Percentiles rank a stretch among this genome's conserved stretches.
phyloP scores from a whole-genome alignment of 2,113 vertebrate genomes.

The Archocentrus centrarchus region DNA sequence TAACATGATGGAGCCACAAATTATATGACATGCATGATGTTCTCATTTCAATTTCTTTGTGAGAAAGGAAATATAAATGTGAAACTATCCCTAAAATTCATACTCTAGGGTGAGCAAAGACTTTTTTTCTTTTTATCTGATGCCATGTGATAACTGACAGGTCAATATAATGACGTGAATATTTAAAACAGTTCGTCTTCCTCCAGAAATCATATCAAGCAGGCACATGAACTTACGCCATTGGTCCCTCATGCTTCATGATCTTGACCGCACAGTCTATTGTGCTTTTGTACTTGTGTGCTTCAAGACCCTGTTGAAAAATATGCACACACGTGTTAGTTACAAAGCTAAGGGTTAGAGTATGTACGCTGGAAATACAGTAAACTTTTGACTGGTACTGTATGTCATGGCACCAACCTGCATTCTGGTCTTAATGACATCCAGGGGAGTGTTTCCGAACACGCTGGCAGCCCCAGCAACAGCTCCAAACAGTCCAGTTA shows the following conservation, averaged over 20 bases:
- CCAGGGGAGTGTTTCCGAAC: conserved; percentile 96
- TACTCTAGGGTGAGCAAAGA: no score
- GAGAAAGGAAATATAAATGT: no score
- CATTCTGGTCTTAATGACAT: conserved; percentile 98
- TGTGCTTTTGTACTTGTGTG: conserved; percentile 94
- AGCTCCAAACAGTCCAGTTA: conserved; percentile 92
- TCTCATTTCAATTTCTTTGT: not conserved
- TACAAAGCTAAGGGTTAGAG: not conserved
- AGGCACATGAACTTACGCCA: conserved; percentile 85
- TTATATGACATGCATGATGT: not conserved
- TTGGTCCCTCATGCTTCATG: conserved; percentile 90
- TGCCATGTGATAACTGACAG: no score
- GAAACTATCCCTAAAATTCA: no score
- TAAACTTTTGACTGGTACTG: no score
- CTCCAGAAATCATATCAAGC: not conserved
- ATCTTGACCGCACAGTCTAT: conserved; percentile 92
- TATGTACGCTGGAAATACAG: not conserved
- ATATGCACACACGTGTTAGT: not conserved
- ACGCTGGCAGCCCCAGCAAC: conserved; percentile 92
- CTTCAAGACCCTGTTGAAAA: conserved; percentile 88
- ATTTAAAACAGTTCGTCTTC: not conserved
- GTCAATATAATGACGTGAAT: no score
- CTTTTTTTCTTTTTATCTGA: no score
- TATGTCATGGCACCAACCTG: conserved; percentile 81
- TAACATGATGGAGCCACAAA: not conserved